A percentile compares a stretch with the other conserved stretches of the same genome.
Evolutionary conservation across 2,797 vertebrate genomes (phyloP).

Genomic region (Gallirallus australis): DNA sequence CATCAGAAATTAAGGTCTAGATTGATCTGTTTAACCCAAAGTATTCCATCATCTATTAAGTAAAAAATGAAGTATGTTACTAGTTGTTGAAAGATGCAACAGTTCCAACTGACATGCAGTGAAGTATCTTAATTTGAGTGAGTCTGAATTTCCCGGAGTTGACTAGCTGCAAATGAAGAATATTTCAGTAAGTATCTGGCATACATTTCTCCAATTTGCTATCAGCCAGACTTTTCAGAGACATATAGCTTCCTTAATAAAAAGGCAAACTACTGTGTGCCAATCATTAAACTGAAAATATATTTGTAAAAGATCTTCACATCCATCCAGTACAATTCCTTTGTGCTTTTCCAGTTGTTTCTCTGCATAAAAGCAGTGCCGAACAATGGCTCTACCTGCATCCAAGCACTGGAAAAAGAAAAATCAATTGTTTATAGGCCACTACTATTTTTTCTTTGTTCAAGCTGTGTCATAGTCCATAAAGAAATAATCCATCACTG

Average conservation of each 20-base stretch:
- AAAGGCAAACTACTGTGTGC: constrained; percentile 34
- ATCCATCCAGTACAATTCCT: neutral
- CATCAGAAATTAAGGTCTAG: neutral
- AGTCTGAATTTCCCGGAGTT: neutral
- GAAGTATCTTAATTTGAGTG: neutral
- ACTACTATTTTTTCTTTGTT: neutral
- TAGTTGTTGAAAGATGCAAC: neutral
- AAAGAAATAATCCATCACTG: constrained; percentile 41
- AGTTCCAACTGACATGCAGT: neutral
- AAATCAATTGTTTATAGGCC: constrained; percentile 13
- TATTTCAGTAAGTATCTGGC: neutral
- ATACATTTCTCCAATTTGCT: neutral
- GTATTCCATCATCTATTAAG: neutral
- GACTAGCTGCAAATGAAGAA: constrained; percentile 2
- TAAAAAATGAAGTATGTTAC: neutral
- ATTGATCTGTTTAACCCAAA: neutral
- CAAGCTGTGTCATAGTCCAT: constrained; percentile 30
- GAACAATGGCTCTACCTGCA: neutral
- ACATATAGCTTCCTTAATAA: neutral
- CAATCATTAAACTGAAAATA: constrained; percentile 39
- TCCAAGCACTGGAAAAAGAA: neutral
- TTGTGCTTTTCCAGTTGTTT: neutral
- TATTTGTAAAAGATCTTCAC: constrained; percentile 18
- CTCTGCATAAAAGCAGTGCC: neutral
- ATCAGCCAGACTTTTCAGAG: neutral